These are phyloP conservation scores for Cheilosia scutellata DNA, from an alignment of 2,888 invertebrate genomes.

Conservation along the genomic window DNA sequence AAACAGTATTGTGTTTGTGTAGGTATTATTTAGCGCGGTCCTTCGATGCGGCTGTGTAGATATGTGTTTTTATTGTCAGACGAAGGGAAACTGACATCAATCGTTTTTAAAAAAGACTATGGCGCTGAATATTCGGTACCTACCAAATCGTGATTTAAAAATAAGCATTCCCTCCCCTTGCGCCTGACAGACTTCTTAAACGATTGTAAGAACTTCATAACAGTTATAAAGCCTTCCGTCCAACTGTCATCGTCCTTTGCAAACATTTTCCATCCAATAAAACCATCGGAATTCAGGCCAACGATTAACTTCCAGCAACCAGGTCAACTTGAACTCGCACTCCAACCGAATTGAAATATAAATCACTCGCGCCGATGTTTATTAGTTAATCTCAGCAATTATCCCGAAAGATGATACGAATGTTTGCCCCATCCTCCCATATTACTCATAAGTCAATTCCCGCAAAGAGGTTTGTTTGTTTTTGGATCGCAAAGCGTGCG, in stretches of 20 bases:
- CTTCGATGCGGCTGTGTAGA: too few species aligned
- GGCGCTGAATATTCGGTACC: too few species aligned
- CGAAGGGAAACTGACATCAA: too few species aligned
- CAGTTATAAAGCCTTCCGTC: constrained; percentile 42
- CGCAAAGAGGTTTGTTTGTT: constrained; percentile 57
- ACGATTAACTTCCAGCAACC: constrained; percentile 37
- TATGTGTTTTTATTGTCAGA: too few species aligned
- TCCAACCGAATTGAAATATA: constrained; percentile 36
- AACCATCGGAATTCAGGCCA: constrained; percentile 48
- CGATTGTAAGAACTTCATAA: constrained; percentile 69
- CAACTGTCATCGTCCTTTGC: constrained; percentile 44
- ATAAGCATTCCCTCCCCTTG: too few species aligned
- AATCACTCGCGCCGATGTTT: constrained; percentile 61
- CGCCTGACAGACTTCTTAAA: constrained; percentile 25
- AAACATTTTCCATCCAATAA: not conserved
- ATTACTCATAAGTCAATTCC: constrained; percentile 61
- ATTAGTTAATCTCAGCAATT: constrained; percentile 74
- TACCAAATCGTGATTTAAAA: too few species aligned
- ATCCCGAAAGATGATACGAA: constrained; percentile 61
- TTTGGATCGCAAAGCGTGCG: constrained; percentile 19
- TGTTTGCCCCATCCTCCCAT: constrained; percentile 62
- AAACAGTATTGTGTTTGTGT: too few species aligned
- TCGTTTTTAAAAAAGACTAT: too few species aligned
- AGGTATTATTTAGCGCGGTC: too few species aligned
- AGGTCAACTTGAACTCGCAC: constrained; percentile 36